A percentile compares a stretch with the other conserved stretches of the same genome.
These are phyloP conservation scores for Dendrocincla tyrannina DNA, from an alignment of 2,797 vertebrate species.

Conservation along the genomic window DNA sequence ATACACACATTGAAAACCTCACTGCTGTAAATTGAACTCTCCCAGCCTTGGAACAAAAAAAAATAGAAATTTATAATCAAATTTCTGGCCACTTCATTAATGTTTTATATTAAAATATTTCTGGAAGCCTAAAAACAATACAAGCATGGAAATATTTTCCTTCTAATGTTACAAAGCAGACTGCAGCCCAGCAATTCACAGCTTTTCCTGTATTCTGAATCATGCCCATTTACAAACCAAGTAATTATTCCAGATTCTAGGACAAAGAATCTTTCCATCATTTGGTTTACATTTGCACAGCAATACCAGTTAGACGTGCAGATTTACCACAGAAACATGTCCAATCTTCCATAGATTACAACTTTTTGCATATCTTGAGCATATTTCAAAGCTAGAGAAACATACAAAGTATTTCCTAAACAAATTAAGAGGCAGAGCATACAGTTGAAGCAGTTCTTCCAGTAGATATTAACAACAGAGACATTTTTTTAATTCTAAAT, in stretches of 20 bases:
- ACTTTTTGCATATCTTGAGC: conserved; percentile 47
- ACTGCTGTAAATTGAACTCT: neutral
- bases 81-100: neutral
- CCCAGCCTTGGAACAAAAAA: neutral
- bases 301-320: conserved; percentile 29
- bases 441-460: conserved; percentile 45
- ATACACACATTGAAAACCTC: neutral
- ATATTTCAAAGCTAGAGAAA: conserved; percentile 37
- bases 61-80: neutral
- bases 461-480: neutral
- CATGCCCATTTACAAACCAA: conserved; percentile 11
- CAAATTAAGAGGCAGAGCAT: conserved; percentile 35
- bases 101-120: neutral
- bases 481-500: neutral
- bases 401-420: conserved; percentile 26
- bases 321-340: conserved; percentile 30
- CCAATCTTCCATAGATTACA: conserved; percentile 37
- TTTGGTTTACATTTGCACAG: conserved; percentile 34
- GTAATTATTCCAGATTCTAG: conserved; percentile 31
- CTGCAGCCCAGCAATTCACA: neutral
- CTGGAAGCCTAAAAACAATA: neutral
- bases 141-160: neutral
- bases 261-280: conserved; percentile 33
- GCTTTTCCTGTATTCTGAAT: conserved; percentile 16
- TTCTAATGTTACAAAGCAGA: neutral